Conservation (phyloP, 2,113 vertebrate genomes). For the Neotoma lepida region DNA sequence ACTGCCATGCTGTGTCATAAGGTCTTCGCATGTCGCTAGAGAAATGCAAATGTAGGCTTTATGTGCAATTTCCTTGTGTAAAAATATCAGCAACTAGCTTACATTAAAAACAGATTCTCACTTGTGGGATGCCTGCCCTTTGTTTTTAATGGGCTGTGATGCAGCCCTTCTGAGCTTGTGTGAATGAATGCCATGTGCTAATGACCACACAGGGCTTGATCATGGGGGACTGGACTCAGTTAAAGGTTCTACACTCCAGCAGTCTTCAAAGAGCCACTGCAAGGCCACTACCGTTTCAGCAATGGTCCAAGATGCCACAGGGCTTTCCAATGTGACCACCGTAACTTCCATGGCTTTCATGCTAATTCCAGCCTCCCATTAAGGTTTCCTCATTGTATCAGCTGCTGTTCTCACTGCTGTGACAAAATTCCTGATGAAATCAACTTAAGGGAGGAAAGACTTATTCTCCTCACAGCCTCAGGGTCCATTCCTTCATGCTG, state of each 20-base stretch:
- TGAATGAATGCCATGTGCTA: not conserved
- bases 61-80: not conserved
- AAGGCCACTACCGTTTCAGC: not conserved
- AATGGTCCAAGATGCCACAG: not conserved
- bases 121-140: not conserved
- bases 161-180: not conserved
- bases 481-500: too few species aligned
- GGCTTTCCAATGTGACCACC: not conserved
- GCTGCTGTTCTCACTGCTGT: not conserved
- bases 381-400: not conserved
- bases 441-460: not conserved
- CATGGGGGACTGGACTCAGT: not conserved
- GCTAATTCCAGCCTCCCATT: not conserved
- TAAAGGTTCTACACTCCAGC: not conserved
- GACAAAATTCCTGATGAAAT: too few species aligned
- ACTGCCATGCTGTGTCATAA: not conserved
- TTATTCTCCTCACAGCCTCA: not conserved
- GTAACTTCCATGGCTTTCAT: not conserved
- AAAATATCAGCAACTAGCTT: constrained; percentile 38
- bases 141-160: constrained; percentile 18
- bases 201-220: not conserved
- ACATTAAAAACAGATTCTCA: constrained; percentile 9
- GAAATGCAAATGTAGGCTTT: not conserved
- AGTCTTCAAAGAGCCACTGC: not conserved
- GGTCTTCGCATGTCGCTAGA: constrained; percentile 3